Conservation (phyloP, 2,113 vertebrate genomes). For the Pseudonaja textilis region DNA sequence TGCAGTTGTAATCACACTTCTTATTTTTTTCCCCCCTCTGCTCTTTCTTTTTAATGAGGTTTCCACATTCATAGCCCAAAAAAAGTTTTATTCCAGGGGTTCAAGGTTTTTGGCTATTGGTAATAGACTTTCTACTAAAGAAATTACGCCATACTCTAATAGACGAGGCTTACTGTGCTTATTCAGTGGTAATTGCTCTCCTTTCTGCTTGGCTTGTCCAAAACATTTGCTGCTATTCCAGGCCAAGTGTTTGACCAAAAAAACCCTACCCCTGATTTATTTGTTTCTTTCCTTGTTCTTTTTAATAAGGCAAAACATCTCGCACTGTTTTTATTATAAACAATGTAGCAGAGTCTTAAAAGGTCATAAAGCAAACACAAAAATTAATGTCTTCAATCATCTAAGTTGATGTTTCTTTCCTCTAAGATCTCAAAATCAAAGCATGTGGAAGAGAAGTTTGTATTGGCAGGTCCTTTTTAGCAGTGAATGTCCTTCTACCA, state of each 20-base stretch:
- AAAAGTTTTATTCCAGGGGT: conserved; percentile 56
- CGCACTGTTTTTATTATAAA: conserved; percentile 59
- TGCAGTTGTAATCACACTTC: conserved; percentile 36
- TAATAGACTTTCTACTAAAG: conserved; percentile 50
- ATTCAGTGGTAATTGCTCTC: conserved; percentile 64
- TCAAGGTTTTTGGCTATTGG: conserved; percentile 57
- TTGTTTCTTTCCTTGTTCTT: neutral
- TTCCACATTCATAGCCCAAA: conserved; percentile 59
- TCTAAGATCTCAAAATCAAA: conserved; percentile 38
- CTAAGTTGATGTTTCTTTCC: neutral
- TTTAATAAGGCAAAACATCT: conserved; percentile 30
- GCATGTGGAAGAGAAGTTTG: conserved; percentile 41
- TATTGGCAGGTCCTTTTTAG: neutral
- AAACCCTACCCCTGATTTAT: conserved; percentile 19
- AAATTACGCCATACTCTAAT: conserved; percentile 64
- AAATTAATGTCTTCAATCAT: conserved; percentile 44
- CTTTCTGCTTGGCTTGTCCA: conserved; percentile 65
- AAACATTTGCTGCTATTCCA: conserved; percentile 74
- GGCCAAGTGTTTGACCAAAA: conserved; percentile 42
- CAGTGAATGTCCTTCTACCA: conserved; percentile 8
- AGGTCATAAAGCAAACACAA: conserved; percentile 52
- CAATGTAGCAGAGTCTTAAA: conserved; percentile 50
- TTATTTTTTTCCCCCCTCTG: conserved; percentile 49
- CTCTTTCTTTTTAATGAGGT: neutral
- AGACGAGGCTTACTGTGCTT: conserved; percentile 63